These are phyloP conservation scores for Platichthys stellatus DNA, from an alignment of 2,113 vertebrate genomes.

Conservation along the genomic window DNA sequence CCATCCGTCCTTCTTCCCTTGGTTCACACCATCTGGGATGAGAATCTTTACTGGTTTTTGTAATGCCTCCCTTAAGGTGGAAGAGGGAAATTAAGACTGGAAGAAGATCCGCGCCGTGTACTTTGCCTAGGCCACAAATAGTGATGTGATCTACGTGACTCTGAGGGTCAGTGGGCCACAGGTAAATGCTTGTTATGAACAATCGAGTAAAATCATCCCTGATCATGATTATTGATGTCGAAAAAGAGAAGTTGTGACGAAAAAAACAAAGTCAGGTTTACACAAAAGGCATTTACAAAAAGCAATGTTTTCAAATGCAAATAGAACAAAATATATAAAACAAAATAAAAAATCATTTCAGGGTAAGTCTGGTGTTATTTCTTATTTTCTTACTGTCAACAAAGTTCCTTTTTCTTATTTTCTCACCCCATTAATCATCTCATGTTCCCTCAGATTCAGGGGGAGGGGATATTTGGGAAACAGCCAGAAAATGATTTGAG, in stretches of 20 bases:
- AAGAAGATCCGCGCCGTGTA: conserved; percentile 17
- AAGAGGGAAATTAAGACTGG: conserved; percentile 9
- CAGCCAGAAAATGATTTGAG: too few relatives aligned
- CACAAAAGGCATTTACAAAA: conserved; percentile 55
- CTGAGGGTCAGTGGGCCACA: conserved; percentile 38
- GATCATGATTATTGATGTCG: conserved; percentile 56
- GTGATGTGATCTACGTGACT: not conserved
- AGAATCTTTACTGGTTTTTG: not conserved
- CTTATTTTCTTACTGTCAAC: conserved; percentile 2
- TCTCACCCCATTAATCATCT: not conserved
- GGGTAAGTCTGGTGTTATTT: conserved; percentile 29
- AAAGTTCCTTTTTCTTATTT: not conserved
- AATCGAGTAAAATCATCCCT: conserved; percentile 59
- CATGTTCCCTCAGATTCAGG: not conserved
- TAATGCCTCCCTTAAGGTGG: not conserved
- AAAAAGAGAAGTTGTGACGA: conserved; percentile 36
- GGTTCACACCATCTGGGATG: not conserved
- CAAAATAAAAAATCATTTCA: conserved; percentile 7
- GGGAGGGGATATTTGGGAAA: too few relatives aligned
- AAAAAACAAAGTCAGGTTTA: conserved; percentile 44
- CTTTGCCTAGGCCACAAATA: conserved; percentile 41
- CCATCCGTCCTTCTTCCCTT: not conserved
- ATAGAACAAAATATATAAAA: conserved; percentile 51
- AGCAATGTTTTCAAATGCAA: conserved; percentile 46
- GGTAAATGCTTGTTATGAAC: conserved; percentile 56